These are phyloP conservation scores for Coelopa pilipes DNA, from an alignment of 2,888 invertebrate genomes.

Conservation along the genomic window DNA sequence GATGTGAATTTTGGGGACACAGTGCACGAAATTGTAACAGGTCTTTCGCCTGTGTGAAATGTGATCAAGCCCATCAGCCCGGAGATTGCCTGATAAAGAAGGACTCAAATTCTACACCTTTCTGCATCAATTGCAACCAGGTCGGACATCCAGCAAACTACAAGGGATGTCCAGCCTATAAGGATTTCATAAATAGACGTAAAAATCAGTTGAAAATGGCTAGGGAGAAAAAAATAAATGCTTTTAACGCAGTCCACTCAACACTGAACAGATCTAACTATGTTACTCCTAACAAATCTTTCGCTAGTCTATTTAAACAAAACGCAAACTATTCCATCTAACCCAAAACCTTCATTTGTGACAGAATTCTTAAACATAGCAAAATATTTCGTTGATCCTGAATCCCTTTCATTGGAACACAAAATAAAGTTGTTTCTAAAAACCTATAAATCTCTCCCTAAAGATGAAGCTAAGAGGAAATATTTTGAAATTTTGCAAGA, in stretches of 20 bases:
- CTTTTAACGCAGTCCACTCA: neutral
- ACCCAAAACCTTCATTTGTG: too few relatives aligned
- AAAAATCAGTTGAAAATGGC: neutral
- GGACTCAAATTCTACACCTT: too few relatives aligned
- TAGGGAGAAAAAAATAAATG: neutral
- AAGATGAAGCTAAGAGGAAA: constrained; percentile 21
- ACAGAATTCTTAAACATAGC: too few relatives aligned
- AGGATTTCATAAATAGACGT: neutral
- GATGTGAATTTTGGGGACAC: constrained; percentile 21
- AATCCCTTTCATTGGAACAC: too few relatives aligned
- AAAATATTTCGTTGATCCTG: too few relatives aligned
- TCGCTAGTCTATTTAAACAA: neutral
- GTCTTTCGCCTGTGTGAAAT: too few relatives aligned
- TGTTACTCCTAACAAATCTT: constrained; percentile 10
- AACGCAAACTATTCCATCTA: neutral
- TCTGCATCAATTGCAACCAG: too few relatives aligned
- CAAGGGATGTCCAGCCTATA: constrained; percentile 21
- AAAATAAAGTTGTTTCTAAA: constrained; percentile 23
- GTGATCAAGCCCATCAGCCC: too few relatives aligned
- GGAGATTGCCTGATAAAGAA: too few relatives aligned
- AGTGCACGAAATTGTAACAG: too few relatives aligned
- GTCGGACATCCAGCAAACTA: too few relatives aligned
- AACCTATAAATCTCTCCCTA: neutral
- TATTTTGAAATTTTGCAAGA: neutral
- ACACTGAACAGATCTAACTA: neutral